phyloP scores from a whole-genome alignment of 2,797 vertebrate species.

The Cyclura pinguis region DNA sequence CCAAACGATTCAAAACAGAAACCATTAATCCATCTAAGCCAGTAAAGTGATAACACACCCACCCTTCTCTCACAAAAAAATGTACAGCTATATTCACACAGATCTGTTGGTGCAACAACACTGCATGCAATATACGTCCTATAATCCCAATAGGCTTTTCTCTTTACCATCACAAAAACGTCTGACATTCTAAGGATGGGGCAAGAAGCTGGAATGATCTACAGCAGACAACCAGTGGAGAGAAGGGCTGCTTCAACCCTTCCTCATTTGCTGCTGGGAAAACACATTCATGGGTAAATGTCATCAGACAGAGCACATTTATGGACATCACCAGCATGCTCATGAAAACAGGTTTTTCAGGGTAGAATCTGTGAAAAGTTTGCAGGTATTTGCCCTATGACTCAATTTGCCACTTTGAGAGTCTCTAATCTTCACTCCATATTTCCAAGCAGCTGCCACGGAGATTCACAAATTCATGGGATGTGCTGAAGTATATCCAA shows the following conservation, averaged over 20 bases:
- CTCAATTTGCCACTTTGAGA: no score
- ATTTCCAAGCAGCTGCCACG: no score
- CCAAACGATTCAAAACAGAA: background rate
- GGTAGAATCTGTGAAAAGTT: no score
- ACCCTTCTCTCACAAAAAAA: background rate
- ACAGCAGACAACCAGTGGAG: background rate
- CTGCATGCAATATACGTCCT: background rate
- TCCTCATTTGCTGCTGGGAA: no score
- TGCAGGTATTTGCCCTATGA: no score
- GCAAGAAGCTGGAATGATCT: background rate
- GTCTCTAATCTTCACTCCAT: no score
- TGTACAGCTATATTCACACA: background rate
- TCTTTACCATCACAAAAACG: background rate
- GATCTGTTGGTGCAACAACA: background rate
- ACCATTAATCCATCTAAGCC: background rate
- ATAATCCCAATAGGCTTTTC: background rate
- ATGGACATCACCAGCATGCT: no score
- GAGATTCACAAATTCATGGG: no score
- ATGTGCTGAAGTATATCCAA: no score
- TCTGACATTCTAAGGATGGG: background rate
- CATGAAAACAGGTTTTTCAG: no score
- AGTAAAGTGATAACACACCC: background rate
- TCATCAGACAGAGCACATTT: no score
- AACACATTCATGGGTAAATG: no score
- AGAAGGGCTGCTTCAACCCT: background rate